Percentiles rank a stretch among this genome's conserved stretches.
Evolutionary conservation across 2,797 vertebrate species (phyloP).

Genomic region (Ctenopoma kingsleyae): DNA sequence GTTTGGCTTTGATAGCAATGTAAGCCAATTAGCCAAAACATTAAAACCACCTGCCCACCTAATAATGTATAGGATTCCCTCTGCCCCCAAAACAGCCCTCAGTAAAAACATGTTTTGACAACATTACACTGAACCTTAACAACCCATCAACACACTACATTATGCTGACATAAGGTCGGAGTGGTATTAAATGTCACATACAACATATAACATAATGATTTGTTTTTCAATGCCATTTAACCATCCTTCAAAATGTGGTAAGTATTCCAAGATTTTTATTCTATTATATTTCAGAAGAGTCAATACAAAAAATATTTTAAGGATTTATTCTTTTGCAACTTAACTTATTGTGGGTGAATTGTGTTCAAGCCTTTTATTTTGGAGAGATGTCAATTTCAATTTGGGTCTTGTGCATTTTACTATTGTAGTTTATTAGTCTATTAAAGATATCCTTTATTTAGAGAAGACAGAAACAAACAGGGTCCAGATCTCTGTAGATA

Average conservation of each 20-base stretch:
- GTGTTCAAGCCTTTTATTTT: neutral
- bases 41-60: no score
- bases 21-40: no score
- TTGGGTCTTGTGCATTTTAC: conserved; percentile 5
- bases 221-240: neutral
- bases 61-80: no score
- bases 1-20: neutral
- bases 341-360: neutral
- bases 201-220: conserved; percentile 3
- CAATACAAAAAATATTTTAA: no score
- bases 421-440: conserved; percentile 4
- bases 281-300: no score
- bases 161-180: conserved; percentile 23
- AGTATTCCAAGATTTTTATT: no score
- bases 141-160: conserved; percentile 24
- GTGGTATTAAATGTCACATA: conserved; percentile 6
- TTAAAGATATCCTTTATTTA: conserved; percentile 15
- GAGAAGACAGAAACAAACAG: conserved; percentile 23
- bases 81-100: no score
- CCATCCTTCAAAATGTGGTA: neutral
- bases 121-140: conserved; percentile 59
- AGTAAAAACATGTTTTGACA: conserved; percentile 73
- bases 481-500: conserved; percentile 52
- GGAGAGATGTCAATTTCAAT: neutral
- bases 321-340: neutral